Conservation (phyloP, 1,140 invertebrate species). For the Eumeta japonica region DNA sequence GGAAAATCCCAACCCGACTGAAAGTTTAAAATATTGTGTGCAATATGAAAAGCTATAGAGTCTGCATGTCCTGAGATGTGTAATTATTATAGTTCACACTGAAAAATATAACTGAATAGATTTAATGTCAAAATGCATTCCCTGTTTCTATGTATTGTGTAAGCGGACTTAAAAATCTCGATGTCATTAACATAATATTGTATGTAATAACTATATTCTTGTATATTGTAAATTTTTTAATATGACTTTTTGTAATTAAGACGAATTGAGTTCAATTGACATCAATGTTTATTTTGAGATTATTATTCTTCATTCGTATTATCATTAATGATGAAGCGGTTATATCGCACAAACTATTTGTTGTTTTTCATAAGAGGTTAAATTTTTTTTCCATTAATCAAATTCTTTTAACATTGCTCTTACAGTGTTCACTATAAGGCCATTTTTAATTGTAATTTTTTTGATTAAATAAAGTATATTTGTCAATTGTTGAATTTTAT, state of each 20-base stretch:
- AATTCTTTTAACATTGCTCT: slow-evolving; percentile 26
- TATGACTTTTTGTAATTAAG: slow-evolving; percentile 10
- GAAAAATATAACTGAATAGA: not conserved
- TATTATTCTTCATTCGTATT: slow-evolving; percentile 17
- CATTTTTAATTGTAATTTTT: slow-evolving; percentile 51
- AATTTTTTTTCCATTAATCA: slow-evolving; percentile 19
- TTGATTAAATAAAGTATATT: slow-evolving; percentile 54
- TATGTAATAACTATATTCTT: slow-evolving; percentile 44
- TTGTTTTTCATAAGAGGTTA: slow-evolving; percentile 18
- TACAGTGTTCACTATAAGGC: slow-evolving; percentile 38
- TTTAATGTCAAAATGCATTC: not conserved
- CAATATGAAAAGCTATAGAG: too few relatives aligned
- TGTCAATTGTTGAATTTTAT: too few relatives aligned
- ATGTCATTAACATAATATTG: slow-evolving; percentile 31
- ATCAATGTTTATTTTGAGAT: not conserved
- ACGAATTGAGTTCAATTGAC: slow-evolving; percentile 27
- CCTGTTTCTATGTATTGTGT: not conserved
- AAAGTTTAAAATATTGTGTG: too few relatives aligned
- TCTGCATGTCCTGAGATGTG: slow-evolving; percentile 9
- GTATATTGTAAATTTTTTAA: slow-evolving; percentile 46
- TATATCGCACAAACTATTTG: slow-evolving; percentile 31
- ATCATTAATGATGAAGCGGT: slow-evolving; percentile 21
- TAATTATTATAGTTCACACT: slow-evolving; percentile 15
- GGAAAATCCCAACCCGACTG: slow-evolving; percentile 1
- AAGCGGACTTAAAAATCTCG: slow-evolving; percentile 22